Evolutionary conservation across 2,113 vertebrate genomes (phyloP).

Genomic region (Eupsittula cactorum): DNA sequence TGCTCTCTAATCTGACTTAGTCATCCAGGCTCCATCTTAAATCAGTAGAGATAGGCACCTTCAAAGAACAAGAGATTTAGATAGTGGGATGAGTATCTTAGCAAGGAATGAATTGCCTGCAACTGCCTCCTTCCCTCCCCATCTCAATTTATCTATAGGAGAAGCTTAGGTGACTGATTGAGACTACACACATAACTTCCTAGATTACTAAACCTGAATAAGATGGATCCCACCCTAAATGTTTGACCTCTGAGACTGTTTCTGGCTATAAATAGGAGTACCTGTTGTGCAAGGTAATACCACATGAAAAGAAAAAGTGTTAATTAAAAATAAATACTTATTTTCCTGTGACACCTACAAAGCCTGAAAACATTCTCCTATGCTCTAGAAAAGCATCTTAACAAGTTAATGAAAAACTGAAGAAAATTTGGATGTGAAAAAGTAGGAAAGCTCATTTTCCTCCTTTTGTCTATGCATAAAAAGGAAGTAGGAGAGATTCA

Average conservation of each 20-base stretch:
- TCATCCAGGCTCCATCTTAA: constrained; percentile 55
- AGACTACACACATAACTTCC: neutral
- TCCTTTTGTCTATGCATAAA: neutral
- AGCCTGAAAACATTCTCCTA: constrained; percentile 4
- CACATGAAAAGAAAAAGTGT: constrained; percentile 10
- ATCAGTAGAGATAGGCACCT: constrained; percentile 46
- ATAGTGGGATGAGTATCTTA: neutral
- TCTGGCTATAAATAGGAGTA: constrained; percentile 19
- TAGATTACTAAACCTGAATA: neutral
- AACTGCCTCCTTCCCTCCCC: neutral
- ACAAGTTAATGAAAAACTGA: neutral
- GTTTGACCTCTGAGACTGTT: neutral
- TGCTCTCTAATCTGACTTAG: constrained; percentile 28
- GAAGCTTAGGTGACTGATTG: neutral
- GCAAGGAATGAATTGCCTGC: neutral
- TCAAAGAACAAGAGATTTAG: constrained; percentile 52
- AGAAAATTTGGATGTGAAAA: neutral
- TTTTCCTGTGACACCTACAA: constrained; percentile 9
- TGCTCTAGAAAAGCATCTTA: neutral
- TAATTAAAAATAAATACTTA: neutral
- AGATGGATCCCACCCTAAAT: neutral
- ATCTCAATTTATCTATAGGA: neutral
- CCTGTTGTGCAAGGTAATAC: constrained; percentile 13
- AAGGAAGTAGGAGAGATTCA: neutral
- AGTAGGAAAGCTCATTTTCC: neutral